Percentiles rank a stretch among this genome's conserved stretches.
phyloP scores from a whole-genome alignment of 53 echinoderm and acorn worm species.

The Hippasteria phrygiana region DNA sequence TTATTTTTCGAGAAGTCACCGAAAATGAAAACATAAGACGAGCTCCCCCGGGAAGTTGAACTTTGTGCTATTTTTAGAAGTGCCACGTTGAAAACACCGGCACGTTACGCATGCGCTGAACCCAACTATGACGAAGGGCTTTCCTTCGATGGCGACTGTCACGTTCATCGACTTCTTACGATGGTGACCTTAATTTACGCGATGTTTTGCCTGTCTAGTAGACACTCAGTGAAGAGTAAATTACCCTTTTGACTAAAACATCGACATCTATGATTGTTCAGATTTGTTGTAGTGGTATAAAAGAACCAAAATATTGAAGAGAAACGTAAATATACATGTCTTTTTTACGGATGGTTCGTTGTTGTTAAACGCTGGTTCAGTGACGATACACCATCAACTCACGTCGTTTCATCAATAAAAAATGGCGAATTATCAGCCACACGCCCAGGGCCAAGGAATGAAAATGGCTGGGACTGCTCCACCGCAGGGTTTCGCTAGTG shows the following conservation, averaged over 20 bases:
- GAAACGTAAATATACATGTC: not conserved
- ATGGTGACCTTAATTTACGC: constrained; percentile 10
- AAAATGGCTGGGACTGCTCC: constrained; percentile 29
- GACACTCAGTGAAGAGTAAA: no score
- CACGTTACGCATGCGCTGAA: constrained; percentile 37
- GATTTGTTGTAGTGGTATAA: not conserved
- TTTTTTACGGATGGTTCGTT: not conserved
- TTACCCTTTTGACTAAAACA: not conserved
- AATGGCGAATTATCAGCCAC: constrained; percentile 47
- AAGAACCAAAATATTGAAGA: not conserved
- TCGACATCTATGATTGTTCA: not conserved
- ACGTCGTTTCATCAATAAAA: constrained; percentile 16
- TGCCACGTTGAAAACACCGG: constrained; percentile 62
- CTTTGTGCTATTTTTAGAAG: constrained; percentile 55
- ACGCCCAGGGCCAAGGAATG: constrained; percentile 45
- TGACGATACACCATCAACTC: not conserved
- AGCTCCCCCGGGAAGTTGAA: constrained; percentile 44
- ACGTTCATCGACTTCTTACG: not conserved
- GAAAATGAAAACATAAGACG: constrained; percentile 1
- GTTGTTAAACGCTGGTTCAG: not conserved
- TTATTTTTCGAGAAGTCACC: not conserved
- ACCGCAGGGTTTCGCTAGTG: constrained; percentile 27
- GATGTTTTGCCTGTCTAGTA: not conserved
- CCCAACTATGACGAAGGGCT: constrained; percentile 30
- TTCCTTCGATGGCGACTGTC: constrained; percentile 54